These are phyloP conservation scores for Trachops cirrhosus DNA, from an alignment of 2,797 vertebrate species.

Conservation along the genomic window DNA sequence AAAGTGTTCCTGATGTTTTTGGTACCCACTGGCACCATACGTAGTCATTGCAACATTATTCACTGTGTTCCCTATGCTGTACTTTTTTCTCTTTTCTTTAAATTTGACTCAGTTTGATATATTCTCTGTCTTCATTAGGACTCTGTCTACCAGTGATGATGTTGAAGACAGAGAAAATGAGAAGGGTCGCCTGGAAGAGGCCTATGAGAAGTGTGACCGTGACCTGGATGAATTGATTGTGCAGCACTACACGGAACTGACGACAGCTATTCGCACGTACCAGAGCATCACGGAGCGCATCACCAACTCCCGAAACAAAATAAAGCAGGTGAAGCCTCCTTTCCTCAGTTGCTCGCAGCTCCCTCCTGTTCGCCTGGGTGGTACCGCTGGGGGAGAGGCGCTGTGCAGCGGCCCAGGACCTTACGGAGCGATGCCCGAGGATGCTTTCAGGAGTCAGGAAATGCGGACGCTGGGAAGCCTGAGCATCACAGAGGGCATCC, in stretches of 20 bases:
- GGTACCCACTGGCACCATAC: background rate
- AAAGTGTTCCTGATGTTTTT: background rate
- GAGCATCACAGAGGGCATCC: background rate
- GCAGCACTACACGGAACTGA: slow-evolving; percentile 96
- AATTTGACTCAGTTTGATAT: background rate
- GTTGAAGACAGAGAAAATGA: slow-evolving; percentile 97
- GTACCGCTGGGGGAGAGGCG: background rate
- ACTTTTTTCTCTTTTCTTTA: background rate
- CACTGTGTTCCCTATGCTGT: background rate
- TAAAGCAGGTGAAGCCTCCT: slow-evolving; percentile 89
- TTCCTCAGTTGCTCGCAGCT: rapidly evolving
- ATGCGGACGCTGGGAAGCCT: background rate
- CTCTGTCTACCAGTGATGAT: slow-evolving; percentile 94
- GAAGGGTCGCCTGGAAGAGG: slow-evolving; percentile 95
- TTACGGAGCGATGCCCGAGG: background rate
- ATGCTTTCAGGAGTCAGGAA: background rate
- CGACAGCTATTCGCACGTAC: slow-evolving; percentile 98
- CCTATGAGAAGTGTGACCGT: slow-evolving; percentile 95
- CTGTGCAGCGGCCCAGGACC: background rate
- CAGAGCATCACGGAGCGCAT: slow-evolving; percentile 99
- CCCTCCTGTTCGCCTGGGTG: background rate
- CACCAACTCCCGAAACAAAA: slow-evolving; percentile 97
- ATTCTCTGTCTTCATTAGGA: slow-evolving; percentile 83
- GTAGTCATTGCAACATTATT: background rate
- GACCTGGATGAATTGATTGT: slow-evolving; percentile 95